These are phyloP conservation scores for Macrostomum lignano DNA, from an alignment of 1,140 invertebrate species.

Conservation along the genomic window DNA sequence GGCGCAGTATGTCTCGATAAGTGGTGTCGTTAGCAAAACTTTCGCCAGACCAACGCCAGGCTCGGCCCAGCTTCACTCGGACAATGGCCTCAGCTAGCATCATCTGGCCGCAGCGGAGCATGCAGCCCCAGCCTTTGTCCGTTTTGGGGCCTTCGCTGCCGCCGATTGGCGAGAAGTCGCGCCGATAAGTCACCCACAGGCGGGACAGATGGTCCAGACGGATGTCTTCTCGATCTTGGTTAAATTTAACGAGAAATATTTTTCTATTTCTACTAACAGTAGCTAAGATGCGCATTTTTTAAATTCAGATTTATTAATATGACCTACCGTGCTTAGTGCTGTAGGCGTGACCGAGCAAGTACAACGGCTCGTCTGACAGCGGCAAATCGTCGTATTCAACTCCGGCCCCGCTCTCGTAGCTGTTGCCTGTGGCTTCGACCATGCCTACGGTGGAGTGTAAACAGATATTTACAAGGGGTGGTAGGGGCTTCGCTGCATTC, in stretches of 20 bases:
- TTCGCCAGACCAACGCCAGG: conserved; percentile 30
- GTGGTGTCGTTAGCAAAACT: conserved; percentile 40
- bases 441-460: no score
- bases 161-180: conserved; percentile 60
- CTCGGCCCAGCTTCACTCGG: conserved; percentile 28
- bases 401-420: conserved; percentile 15
- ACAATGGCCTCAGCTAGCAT: conserved; percentile 65
- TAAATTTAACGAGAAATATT: no score
- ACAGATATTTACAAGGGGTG: no score
- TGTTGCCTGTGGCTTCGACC: no score
- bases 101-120: conserved; percentile 95
- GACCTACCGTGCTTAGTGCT: no score
- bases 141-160: conserved; percentile 38
- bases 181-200: conserved; percentile 78
- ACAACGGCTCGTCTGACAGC: background rate
- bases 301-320: no score
- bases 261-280: no score
- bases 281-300: no score
- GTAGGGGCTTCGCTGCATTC: no score
- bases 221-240: conserved; percentile 8
- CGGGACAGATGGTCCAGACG: conserved; percentile 31
- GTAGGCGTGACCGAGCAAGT: no score
- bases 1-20: conserved; percentile 55
- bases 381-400: conserved; percentile 10
- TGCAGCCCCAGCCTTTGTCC: conserved; percentile 93